Conservation (phyloP, 2,113 vertebrate species). For the Pycnonotus jocosus region DNA sequence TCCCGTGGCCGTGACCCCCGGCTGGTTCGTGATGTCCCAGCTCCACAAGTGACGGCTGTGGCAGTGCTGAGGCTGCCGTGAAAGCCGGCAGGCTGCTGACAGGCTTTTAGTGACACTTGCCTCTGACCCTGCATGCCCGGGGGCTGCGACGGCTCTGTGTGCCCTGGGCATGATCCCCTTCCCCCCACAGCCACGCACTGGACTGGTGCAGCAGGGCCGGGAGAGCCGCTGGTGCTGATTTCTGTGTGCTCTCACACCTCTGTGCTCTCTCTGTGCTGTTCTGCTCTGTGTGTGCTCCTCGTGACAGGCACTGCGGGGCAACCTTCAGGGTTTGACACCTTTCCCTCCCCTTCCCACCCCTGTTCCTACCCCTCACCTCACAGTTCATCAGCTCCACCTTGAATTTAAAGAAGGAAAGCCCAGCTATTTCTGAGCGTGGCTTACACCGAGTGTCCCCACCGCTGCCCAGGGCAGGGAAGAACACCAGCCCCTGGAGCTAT, state of each 20-base stretch:
- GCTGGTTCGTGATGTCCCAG: rapidly evolving
- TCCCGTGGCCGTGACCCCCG: rapidly evolving
- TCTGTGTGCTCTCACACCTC: neutral
- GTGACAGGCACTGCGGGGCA: neutral
- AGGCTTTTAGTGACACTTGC: neutral
- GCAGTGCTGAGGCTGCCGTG: rapidly evolving
- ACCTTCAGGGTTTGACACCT: neutral
- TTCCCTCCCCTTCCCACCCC: neutral
- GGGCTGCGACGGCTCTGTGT: rapidly evolving
- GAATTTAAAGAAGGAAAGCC: neutral
- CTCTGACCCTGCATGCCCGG: rapidly evolving
- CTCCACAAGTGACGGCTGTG: rapidly evolving
- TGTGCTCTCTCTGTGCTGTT: neutral
- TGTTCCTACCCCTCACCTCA: neutral
- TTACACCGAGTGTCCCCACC: neutral
- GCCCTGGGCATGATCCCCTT: neutral
- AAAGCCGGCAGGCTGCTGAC: neutral
- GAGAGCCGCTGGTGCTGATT: neutral
- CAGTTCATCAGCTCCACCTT: neutral
- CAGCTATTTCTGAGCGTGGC: neutral
- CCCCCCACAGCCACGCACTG: neutral
- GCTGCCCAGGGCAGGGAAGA: neutral
- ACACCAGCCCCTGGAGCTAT: neutral
- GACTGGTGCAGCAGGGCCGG: neutral
- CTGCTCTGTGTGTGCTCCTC: neutral